Percentiles rank a stretch among this genome's conserved stretches.
These are phyloP conservation scores for Heteractis magnifica DNA, from an alignment of 92 coral and sea anemone genomes.

Conservation along the genomic window DNA sequence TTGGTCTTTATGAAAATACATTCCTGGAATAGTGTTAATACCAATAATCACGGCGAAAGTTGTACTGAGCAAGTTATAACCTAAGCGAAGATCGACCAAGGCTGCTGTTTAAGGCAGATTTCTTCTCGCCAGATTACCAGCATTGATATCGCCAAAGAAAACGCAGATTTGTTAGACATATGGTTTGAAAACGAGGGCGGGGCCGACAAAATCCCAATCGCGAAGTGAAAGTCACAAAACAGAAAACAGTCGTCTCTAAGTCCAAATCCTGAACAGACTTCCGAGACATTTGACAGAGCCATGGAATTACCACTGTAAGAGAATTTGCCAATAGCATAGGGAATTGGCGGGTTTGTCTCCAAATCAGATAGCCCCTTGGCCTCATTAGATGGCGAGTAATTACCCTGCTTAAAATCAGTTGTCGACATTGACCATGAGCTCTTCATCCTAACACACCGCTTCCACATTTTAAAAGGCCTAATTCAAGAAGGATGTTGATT, in stretches of 20 bases:
- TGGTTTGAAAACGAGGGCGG: constrained; percentile 4
- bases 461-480: neutral
- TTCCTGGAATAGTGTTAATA: neutral
- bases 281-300: constrained; percentile 8
- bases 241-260: neutral
- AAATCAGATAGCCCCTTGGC: constrained; percentile 36
- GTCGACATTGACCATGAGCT: constrained; percentile 24
- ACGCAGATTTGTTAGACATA: neutral
- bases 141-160: too few relatives aligned
- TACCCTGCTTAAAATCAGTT: constrained; percentile 33
- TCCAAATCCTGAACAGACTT: constrained; percentile 1
- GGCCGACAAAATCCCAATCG: constrained; percentile 3
- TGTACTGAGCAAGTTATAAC: neutral
- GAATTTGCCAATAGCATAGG: neutral
- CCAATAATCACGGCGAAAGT: neutral
- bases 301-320: neutral
- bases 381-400: constrained; percentile 2
- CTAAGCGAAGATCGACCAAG: neutral
- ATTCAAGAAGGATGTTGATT: neutral
- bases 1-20: neutral
- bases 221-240: constrained; percentile 25
- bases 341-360: neutral
- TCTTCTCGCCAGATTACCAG: neutral
- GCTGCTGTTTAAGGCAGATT: neutral
- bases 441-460: neutral